Percentiles rank a stretch among this genome's conserved stretches.
These are phyloP conservation scores for Myotis planiceps DNA, from an alignment of 2,797 vertebrate genomes.

Conservation along the genomic window DNA sequence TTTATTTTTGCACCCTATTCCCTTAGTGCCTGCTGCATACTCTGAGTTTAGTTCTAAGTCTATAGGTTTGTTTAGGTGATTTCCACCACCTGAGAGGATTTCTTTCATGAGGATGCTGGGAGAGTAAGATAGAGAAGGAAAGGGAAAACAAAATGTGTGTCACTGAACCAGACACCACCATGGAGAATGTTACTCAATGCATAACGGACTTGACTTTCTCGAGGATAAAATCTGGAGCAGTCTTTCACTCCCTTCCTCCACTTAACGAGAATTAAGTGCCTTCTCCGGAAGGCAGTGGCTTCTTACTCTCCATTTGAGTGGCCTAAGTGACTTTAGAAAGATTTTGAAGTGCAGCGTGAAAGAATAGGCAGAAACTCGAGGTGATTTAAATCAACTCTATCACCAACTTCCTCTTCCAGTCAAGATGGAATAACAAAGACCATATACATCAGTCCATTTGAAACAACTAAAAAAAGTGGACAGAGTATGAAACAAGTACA, in stretches of 20 bases:
- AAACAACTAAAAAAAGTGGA: neutral
- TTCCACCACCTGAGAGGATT: neutral
- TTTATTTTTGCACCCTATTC: neutral
- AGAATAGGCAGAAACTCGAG: neutral
- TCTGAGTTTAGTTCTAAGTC: neutral
- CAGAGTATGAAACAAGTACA: neutral
- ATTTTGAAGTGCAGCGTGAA: neutral
- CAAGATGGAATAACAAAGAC: neutral
- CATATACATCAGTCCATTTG: neutral
- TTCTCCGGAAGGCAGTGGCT: neutral
- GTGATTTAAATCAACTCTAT: neutral
- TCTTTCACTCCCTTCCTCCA: neutral
- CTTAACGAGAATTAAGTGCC: neutral
- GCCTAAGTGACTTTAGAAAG: neutral
- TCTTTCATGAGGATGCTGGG: neutral
- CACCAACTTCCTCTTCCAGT: neutral
- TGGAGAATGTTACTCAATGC: neutral
- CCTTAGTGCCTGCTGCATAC: neutral
- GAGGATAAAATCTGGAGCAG: neutral
- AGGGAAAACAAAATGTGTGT: neutral
- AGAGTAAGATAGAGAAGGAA: neutral
- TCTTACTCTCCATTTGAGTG: neutral
- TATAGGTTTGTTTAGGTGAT: neutral
- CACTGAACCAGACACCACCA: neutral
- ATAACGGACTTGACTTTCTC: neutral